Evolutionary conservation across 2,888 invertebrate genomes (phyloP).

Genomic region (Ethmia dodecea): DNA sequence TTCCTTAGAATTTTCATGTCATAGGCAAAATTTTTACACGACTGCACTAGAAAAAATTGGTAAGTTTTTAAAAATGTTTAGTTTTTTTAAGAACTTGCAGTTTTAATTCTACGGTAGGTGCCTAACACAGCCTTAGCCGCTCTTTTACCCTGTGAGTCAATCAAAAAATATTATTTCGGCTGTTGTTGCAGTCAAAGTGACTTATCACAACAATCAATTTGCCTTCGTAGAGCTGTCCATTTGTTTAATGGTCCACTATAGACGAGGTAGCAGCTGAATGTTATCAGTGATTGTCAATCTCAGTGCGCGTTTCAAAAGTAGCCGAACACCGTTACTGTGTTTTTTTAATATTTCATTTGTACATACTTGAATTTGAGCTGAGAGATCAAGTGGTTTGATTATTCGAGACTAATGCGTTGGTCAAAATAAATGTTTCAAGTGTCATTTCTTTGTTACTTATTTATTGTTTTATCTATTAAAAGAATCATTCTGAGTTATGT

Average conservation of each 20-base stretch:
- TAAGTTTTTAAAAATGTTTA: too few relatives aligned
- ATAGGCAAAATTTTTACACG: too few relatives aligned
- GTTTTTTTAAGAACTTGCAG: too few relatives aligned
- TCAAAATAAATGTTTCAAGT: slow-evolving; percentile 25
- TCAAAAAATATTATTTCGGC: slow-evolving; percentile 11
- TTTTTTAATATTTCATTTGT: slow-evolving; percentile 24
- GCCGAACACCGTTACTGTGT: slow-evolving; percentile 24
- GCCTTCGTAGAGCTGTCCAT: slow-evolving; percentile 58
- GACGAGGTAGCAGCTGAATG: slow-evolving; percentile 59
- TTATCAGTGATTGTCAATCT: slow-evolving; percentile 72
- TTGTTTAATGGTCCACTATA: slow-evolving; percentile 65
- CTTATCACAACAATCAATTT: slow-evolving; percentile 70
- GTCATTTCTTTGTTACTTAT: slow-evolving; percentile 25
- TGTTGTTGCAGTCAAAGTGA: slow-evolving; percentile 42
- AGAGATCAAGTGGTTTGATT: slow-evolving; percentile 37
- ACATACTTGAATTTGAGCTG: slow-evolving; percentile 36
- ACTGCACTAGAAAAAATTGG: too few relatives aligned
- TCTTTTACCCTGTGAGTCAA: too few relatives aligned
- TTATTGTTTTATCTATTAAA: slow-evolving; percentile 8
- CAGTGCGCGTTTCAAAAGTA: slow-evolving; percentile 43
- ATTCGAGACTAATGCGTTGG: slow-evolving; percentile 40
- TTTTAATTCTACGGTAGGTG: too few relatives aligned
- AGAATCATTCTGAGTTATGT: too few relatives aligned
- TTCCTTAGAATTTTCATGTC: too few relatives aligned
- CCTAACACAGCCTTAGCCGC: too few relatives aligned